These are phyloP conservation scores for Orientallactaga bullata DNA, from an alignment of 2,113 vertebrate species.

Conservation along the genomic window DNA sequence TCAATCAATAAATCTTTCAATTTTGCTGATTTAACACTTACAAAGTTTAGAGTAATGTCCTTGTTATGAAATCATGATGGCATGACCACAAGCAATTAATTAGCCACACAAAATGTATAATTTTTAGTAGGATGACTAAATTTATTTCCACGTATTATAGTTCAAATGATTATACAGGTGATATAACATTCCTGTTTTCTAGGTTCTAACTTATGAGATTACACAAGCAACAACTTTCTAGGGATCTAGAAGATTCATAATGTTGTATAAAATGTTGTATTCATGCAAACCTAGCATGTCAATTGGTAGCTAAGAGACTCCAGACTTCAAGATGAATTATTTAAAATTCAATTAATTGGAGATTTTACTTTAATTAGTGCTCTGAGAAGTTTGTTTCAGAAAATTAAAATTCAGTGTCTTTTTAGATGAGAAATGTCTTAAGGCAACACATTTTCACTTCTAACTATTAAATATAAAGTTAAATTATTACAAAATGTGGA, in stretches of 20 bases:
- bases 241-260: slow-evolving; percentile 12
- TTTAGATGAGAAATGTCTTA: slow-evolving; percentile 60
- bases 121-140: background rate
- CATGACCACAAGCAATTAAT: background rate
- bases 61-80: background rate
- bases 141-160: background rate
- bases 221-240: background rate
- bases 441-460: slow-evolving; percentile 12
- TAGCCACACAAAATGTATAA: background rate
- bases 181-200: background rate
- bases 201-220: background rate
- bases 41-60: background rate
- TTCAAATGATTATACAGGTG: background rate
- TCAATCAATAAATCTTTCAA: slow-evolving; percentile 30
- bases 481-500: background rate
- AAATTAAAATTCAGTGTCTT: slow-evolving; percentile 63
- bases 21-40: slow-evolving; percentile 17
- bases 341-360: slow-evolving; percentile 73
- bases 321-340: slow-evolving; percentile 35
- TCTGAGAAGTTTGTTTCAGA: slow-evolving; percentile 8
- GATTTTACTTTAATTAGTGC: slow-evolving; percentile 69
- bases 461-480: background rate
- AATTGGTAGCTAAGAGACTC: slow-evolving; percentile 1
- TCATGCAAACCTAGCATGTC: slow-evolving; percentile 15
- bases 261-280: slow-evolving; percentile 14